Evolutionary conservation across 2,113 vertebrate species (phyloP).

Genomic region (Ibidorhyncha struthersii): DNA sequence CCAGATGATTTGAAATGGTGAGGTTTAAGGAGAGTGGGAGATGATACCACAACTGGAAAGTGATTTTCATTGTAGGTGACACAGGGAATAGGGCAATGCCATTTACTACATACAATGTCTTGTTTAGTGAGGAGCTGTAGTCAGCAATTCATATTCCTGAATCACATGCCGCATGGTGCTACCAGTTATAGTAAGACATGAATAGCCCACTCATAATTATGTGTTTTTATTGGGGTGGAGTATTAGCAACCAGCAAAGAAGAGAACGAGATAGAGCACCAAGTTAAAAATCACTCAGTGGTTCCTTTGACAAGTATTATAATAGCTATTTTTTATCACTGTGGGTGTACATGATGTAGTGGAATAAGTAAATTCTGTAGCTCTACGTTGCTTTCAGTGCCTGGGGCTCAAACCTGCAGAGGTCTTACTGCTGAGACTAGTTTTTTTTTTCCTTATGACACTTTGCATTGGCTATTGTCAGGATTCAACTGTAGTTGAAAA

Average conservation of each 20-base stretch:
- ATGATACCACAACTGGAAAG: not conserved
- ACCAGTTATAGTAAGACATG: constrained; percentile 30
- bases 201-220: constrained; percentile 37
- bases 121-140: constrained; percentile 42
- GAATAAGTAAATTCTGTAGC: constrained; percentile 40
- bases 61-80: constrained; percentile 50
- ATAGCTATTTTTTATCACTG: constrained; percentile 23
- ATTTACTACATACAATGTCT: not conserved
- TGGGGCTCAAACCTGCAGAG: constrained; percentile 5
- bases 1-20: not conserved
- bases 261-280: constrained; percentile 51
- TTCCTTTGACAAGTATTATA: constrained; percentile 53
- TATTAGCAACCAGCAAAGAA: constrained; percentile 29
- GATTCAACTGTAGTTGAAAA: not conserved
- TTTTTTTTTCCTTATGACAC: not conserved
- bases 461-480: not conserved
- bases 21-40: constrained; percentile 38
- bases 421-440: not conserved
- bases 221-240: constrained; percentile 18
- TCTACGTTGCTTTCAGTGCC: not conserved
- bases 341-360: constrained; percentile 39
- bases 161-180: constrained; percentile 31
- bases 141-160: constrained; percentile 49
- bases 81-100: constrained; percentile 10
- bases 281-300: constrained; percentile 53